Evolutionary conservation across 2,888 invertebrate species (phyloP), one percentile per base, ranked within the genome.

Genomic region (Latrodectus elegans): DNA sequence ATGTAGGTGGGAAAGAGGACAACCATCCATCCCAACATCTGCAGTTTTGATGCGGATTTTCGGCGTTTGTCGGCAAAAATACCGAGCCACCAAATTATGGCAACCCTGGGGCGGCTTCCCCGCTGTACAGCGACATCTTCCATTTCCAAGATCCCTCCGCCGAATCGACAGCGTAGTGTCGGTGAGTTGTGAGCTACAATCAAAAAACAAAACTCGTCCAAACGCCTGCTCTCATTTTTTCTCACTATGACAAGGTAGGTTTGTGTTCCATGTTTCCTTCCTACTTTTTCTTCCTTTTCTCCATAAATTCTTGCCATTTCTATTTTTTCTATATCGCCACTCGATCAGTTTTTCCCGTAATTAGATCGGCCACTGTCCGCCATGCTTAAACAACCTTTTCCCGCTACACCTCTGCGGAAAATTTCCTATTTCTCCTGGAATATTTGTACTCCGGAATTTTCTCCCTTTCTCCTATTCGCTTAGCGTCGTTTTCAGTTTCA

Each of bases 91-190:
- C 74, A 22, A 22, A 49, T 10, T 60, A 26, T 68, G 78, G 79
- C 84, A 85, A 85, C 84, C 84, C 84, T 85, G 26, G 51, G 64
- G 73, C 79, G 79, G 84, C 84, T 79, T 85, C 84, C 84, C 84
- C 79, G 76, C 26, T 53, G 72, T 26, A 78, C 64, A 76, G 78
- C 73, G 84, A 84, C 84, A 84, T 78, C 84, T 74, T 84, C 84
- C 73, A 78, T 73, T 77, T 72, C 72, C 26, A 11, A 60, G 22
- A 60, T 60, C n/a, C 49, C 38, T 38, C 38, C 38, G 38, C 38
- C 38, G 38, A 38, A 38, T 38, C 38, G 38, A 38, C 38, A 38
- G 38, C 38, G 6, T 38, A 38, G 38, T 38, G 38, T 38, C 38
- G 38, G 38, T 38, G 38, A 38, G 38, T 38, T 38, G 38, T 38